Conservation (phyloP, 2,113 vertebrate species). For the Phrynocephalus versicolor region DNA sequence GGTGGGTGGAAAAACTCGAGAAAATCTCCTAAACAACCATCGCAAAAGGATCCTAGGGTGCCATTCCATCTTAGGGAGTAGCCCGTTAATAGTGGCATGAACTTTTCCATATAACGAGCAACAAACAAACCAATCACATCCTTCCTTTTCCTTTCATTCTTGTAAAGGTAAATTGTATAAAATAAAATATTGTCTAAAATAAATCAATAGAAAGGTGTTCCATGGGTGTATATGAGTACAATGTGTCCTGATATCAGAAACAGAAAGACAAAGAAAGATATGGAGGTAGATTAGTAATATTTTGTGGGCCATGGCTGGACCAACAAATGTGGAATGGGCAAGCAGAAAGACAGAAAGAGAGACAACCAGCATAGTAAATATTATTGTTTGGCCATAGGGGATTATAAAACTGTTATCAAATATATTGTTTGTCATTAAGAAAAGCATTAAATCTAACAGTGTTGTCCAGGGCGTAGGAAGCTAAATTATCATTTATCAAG, state of each 20-base stretch:
- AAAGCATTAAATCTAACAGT: background rate
- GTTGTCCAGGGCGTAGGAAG: background rate
- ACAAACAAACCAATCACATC: background rate
- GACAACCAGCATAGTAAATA: background rate
- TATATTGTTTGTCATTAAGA: slow-evolving; percentile 2
- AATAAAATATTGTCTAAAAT: no score
- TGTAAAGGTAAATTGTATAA: background rate
- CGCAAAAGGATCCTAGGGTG: background rate
- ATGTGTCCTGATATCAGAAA: no score
- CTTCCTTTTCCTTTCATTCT: background rate
- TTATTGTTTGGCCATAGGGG: background rate
- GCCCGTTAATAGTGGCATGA: background rate
- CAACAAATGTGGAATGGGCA: background rate
- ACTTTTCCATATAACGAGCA: background rate
- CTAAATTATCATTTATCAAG: background rate
- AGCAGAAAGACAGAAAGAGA: background rate
- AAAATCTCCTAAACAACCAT: background rate
- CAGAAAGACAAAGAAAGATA: background rate
- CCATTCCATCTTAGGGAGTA: background rate
- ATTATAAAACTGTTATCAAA: no score
- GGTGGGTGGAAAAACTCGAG: background rate
- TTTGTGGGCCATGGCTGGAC: background rate
- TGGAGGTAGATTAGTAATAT: background rate
- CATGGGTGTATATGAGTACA: background rate
- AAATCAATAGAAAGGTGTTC: background rate